Evolutionary conservation across 2,797 vertebrate species (phyloP), one percentile per base, ranked within the genome.

Genomic region (Hippopotamyrus pictus): DNA sequence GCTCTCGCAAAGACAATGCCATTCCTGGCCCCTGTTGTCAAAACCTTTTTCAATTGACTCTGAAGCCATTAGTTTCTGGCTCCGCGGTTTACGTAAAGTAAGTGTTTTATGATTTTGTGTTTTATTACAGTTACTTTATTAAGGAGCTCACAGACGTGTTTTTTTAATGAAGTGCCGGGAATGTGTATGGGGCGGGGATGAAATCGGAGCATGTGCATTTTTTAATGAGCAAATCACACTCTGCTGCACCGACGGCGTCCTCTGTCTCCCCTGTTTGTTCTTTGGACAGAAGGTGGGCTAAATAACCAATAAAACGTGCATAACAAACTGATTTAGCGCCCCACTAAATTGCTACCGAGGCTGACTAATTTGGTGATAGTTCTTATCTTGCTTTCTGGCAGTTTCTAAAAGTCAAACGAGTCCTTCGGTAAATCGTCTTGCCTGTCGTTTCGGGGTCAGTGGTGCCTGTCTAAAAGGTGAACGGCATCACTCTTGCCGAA

Each of bases 21-120:
- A 90, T 90, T 91, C 91, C 90, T 84, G 88, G 90, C 85, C 29
- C 29, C 33, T 41, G 48, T 82, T 89, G 76, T 89, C 59, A 87
- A 79, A 89, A 86, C 85, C 48, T 19, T 90, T 89, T 89, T 82
- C 88, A 89, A 90, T 91, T 89, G 89, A 90, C 90, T 90, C 46
- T 82, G 37, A 88, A 83, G 89, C 91, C 91, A 91, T 93, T 91
- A 91, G 54, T 37, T 54, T 89, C 87, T 88, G 88, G 85, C 90
- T 90, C 91, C 88, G 85, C 82, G n/a, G 44, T 73, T 62, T 85
- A 89, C 84, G 86, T 65, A 85, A 89, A 83, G 86, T 89, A 84
- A 91, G 88, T 85, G 88, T 87, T 54, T 41, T 12, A n/a, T 88
- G 89, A 89, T 17, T 37, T 89, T 53, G 25, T 88, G 57, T 79